Base-by-base conservation (phyloP, 2,113 vertebrate species). In the Tragelaphus scriptus region DNA sequence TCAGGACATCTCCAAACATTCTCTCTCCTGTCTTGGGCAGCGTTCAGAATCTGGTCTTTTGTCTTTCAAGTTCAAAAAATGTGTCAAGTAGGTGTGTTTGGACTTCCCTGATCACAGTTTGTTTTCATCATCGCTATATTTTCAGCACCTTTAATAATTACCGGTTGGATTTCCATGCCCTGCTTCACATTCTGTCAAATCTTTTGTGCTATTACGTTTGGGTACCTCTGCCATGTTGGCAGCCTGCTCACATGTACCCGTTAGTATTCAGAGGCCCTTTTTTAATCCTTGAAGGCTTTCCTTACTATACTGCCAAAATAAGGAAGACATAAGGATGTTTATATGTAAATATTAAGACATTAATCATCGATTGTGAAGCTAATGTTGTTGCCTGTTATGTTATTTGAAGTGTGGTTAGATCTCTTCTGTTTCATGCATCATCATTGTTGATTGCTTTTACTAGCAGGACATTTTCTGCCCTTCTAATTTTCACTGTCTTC, bases 11-110 rank as follows among this genome's bases (percentile, higher is more conserved):
- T 68, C 82, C 89, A 91, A 95, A 65, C 49, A 56, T 94, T 96
- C 94, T 95, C 40, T 96, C 90, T 51, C 86, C 84, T 87, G 95
- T 95, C 44, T 97, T 55, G 80, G 56, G 49, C 84, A 36, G 87
- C 17, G 90, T 96, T 96, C 80, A 84, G 95, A 96, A 95, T 95
- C 92, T 25, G 65, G 92, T 87, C 95, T 96, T 96, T 91, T 93
- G 91, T 96, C 94, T 93, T 87, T 93, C 80, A 97, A 92, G 92
- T 90, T 96, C 28, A 93, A 98, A 90, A 92, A 88, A 91, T 26
- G 51, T 92, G 95, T 97, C 88, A 90, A 80, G 61, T 85, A 79
- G 91, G 36, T 90, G 68, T 68, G 71, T 90, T 90, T 97, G 91
- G 26, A 61, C 79, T 96, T 95, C 80, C 56, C 90, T 96, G 82